Base-by-base conservation (phyloP, 2,888 invertebrate genomes). In the Trimorus sp. region DNA sequence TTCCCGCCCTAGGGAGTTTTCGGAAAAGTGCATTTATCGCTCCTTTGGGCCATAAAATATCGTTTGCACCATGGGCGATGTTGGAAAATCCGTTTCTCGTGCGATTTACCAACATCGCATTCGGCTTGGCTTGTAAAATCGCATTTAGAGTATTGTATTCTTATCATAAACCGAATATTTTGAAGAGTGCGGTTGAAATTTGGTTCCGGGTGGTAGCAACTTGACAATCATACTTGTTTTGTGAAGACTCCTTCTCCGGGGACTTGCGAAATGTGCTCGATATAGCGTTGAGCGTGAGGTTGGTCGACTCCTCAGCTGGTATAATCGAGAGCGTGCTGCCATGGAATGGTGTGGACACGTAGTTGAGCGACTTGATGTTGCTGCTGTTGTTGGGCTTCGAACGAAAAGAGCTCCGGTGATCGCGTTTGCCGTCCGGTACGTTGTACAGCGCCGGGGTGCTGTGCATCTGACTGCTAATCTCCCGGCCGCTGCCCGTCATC, bases 321-420 rank as follows among this genome's bases (percentile, higher is more conserved):
- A 97, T 94, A 0, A 94, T 94, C 0, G 96, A 96, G 0, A 97
- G 87, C 0, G 97, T 96, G 53, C 97, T 96, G 0, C 97, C 97
- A 86, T 97, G 97, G 88, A 96, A 97, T 0, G 97, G 96, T 0
- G 97, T 97, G 59, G 96, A 96, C 89, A 97, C 94, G 88, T 97
- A 97, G 83, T 96, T 95, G 85, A 97, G 96, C 60, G 96, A 96
- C 48, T 96, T 96, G 0, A 95, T 95, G 0, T 96, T 96, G 0
- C 96, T 95, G 38, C 95, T 96, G 0, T 94, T 93, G 87, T 93
- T 94, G 0, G 95, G 95, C 68, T 85, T 90, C 84, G 82, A 87
- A 70, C 86, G 88, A 16, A 85, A 85, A 8, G 89, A 85, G 83
- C 81, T 87, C 71, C 86, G 80, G 58, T 83, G 85, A 16, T 92